phyloP scores from a whole-genome alignment of 1,140 invertebrate genomes.

The Portunus trituberculatus region DNA sequence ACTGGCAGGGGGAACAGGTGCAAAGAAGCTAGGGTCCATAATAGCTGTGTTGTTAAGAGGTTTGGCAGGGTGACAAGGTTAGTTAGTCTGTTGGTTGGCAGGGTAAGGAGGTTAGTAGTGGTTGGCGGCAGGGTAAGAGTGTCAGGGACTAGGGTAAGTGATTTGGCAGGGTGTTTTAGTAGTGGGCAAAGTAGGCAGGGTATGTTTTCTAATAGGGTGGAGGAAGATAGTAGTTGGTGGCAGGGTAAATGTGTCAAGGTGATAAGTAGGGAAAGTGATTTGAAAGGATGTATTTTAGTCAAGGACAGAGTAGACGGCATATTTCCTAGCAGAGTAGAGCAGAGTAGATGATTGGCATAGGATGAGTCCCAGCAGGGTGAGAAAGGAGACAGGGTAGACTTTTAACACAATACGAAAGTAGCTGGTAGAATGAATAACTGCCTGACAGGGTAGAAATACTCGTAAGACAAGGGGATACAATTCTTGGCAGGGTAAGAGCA shows the following conservation, averaged over 20 bases:
- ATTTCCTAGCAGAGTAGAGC: not conserved
- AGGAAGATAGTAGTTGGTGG: not conserved
- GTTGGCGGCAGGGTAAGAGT: not conserved
- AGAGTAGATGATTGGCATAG: not conserved
- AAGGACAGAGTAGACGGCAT: no score
- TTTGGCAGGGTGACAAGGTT: not conserved
- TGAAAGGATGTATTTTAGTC: no score
- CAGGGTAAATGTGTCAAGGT: not conserved
- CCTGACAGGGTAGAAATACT: no score
- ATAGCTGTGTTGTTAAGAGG: not conserved
- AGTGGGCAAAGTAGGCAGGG: no score
- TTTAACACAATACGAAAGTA: no score
- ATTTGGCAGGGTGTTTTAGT: no score
- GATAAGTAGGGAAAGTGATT: no score
- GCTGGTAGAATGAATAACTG: no score
- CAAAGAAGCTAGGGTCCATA: not conserved
- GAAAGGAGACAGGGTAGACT: no score
- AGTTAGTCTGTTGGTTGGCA: not conserved
- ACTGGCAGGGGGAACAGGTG: conserved; percentile 6
- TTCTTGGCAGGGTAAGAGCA: no score
- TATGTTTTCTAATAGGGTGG: not conserved
- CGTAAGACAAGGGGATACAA: no score
- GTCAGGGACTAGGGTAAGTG: not conserved
- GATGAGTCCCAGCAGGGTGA: not conserved
- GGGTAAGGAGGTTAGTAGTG: not conserved